A percentile compares a stretch with the other conserved stretches of the same genome.
Conservation (phyloP, 2,113 vertebrate species). For the Spea multiplicata region DNA sequence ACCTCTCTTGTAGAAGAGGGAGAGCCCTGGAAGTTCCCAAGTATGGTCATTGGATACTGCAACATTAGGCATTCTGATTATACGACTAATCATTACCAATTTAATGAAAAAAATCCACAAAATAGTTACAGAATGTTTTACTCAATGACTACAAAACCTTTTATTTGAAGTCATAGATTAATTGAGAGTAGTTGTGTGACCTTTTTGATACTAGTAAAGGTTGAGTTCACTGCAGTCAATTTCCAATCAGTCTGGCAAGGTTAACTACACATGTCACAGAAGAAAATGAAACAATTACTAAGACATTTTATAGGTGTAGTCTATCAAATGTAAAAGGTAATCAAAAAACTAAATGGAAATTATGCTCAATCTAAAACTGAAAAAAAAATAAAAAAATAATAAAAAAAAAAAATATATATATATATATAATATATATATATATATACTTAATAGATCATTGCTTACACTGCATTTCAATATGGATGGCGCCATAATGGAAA, state of each 20-base stretch:
- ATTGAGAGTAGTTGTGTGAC: constrained; percentile 61
- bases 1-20: no score
- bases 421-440: not conserved
- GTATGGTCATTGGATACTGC: no score
- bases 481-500: no score
- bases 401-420: not conserved
- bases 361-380: constrained; percentile 48
- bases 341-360: constrained; percentile 66
- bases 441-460: not conserved
- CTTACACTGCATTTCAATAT: not conserved
- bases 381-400: not conserved
- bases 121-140: constrained; percentile 35
- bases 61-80: no score
- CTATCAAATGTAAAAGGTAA: constrained; percentile 70
- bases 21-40: no score
- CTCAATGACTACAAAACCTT: constrained; percentile 58
- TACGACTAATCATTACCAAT: not conserved
- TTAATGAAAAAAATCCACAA: not conserved
- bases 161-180: constrained; percentile 59
- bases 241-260: constrained; percentile 69
- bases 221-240: constrained; percentile 62
- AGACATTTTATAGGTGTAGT: constrained; percentile 72
- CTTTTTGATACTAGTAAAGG: constrained; percentile 66
- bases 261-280: constrained; percentile 72
- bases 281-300: constrained; percentile 76